Evolutionary conservation across 2,113 vertebrate species (phyloP), one percentile per base, ranked within the genome.

Genomic region (Aldabrachelys gigantea): DNA sequence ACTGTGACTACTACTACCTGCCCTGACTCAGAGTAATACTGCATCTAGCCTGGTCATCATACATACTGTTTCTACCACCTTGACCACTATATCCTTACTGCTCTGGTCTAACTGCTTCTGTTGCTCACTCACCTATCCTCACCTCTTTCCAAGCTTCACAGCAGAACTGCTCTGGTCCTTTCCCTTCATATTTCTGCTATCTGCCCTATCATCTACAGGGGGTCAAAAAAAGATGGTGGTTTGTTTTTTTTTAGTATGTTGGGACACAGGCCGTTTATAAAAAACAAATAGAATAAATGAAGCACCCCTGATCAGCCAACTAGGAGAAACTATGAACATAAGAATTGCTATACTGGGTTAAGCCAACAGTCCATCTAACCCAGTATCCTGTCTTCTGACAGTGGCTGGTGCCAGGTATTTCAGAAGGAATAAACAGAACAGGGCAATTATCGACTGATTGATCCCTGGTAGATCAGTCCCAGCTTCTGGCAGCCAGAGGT

Each of bases 321-420:
- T 85, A 41, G 69, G 69, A 89, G 80, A 59, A 94, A 75, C 4
- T 1, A 0, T 0, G 62, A 69, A n/a, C 62, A 19, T n/a, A 69
- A 69, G 59, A 69, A 8, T 69, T 14, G 13, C 14, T 65, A 65
- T 35, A 35, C 31, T 35, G 31, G 8, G 12, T 9, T 8, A n/a
- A 35, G 62, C 35, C 35, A n/a, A 35, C n/a, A 14, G 62, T 69
- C 31, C 62, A 65, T n/a, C 62, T 65, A 65, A 35, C 35, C 62
- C 62, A 65, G 11, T 59, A 59, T 59, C 27, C 27, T 27, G 57
- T 59, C 57, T 59, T 59, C 27, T 6, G 5, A 59, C 57, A 59
- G 57, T 12, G 10, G 25, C 10, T 12, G 25, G 27, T 35, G 31
- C 62, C 62, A 35, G 31, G 35, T 65, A 16, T 13, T 65, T 65